Percentiles rank a stretch among this genome's conserved stretches.
Conservation (phyloP, 2,113 vertebrate species). For the Naja naja region DNA sequence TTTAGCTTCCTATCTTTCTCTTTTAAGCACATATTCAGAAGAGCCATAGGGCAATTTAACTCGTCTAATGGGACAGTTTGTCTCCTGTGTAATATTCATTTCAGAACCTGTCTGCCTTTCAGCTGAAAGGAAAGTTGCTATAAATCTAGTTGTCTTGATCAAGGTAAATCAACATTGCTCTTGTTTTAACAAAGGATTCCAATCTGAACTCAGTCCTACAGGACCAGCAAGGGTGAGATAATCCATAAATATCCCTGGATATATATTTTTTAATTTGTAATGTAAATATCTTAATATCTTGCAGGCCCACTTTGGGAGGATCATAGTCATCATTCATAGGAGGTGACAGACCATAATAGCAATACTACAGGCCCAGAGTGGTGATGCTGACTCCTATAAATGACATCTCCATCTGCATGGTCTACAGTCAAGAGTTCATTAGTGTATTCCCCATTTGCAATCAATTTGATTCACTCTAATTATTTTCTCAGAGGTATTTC, state of each 20-base stretch:
- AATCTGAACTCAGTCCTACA: not conserved
- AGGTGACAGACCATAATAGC: not conserved
- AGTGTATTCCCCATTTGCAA: not conserved
- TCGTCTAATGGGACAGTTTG: not conserved
- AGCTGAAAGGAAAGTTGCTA: not conserved
- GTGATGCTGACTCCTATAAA: not conserved
- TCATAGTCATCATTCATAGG: not conserved
- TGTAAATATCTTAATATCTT: not conserved
- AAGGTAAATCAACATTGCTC: not conserved
- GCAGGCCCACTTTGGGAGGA: not conserved
- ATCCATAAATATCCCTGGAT: not conserved
- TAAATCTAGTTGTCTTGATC: not conserved
- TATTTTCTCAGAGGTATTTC: not conserved
- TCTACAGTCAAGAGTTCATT: too few relatives aligned
- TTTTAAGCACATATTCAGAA: constrained; percentile 16
- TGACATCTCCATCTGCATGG: not conserved
- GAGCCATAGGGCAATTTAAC: not conserved
- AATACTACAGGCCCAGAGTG: not conserved
- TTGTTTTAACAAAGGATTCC: not conserved
- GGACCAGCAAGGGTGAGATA: not conserved
- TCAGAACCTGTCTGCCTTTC: not conserved
- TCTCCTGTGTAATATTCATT: constrained; percentile 4
- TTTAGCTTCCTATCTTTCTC: constrained; percentile 6
- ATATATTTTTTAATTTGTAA: not conserved
- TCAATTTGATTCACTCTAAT: not conserved